Conservation (phyloP, 2,888 invertebrate species). For the Zelleria hepariella region DNA sequence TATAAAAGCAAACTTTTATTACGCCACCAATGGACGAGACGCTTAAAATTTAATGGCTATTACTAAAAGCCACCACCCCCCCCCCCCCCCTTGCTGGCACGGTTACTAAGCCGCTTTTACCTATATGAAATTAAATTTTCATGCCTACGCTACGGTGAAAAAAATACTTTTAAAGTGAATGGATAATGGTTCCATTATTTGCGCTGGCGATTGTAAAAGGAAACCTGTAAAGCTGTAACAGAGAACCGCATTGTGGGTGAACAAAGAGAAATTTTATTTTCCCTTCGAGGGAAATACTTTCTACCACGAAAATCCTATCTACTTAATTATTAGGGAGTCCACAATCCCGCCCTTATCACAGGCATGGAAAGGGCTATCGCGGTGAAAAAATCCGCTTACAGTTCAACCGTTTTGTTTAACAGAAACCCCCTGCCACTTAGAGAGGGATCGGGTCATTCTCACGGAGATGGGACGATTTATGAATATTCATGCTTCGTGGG, state of each 20-base stretch:
- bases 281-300: neutral
- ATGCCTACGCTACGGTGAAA: neutral
- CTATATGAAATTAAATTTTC: conserved; percentile 1
- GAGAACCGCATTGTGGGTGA: neutral
- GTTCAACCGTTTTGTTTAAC: conserved; percentile 23
- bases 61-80: conserved; percentile 21
- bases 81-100: neutral
- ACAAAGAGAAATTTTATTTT: neutral
- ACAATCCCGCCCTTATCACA: conserved; percentile 20
- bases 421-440: neutral
- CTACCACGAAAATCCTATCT: conserved; percentile 16
- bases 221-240: neutral
- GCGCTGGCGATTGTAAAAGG: neutral
- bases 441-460: neutral
- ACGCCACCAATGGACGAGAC: conserved; percentile 2
- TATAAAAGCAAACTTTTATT: conserved; percentile 3
- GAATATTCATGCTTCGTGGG: no score
- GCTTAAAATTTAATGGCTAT: conserved; percentile 24
- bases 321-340: conserved; percentile 24
- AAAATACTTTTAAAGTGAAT: neutral
- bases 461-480: neutral
- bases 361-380: conserved; percentile 19
- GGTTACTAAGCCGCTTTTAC: neutral
- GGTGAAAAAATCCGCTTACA: conserved; percentile 24
- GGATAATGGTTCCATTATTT: neutral